Evolutionary conservation across 2,797 vertebrate species (phyloP).

Genomic region (Meriones psammophilus): DNA sequence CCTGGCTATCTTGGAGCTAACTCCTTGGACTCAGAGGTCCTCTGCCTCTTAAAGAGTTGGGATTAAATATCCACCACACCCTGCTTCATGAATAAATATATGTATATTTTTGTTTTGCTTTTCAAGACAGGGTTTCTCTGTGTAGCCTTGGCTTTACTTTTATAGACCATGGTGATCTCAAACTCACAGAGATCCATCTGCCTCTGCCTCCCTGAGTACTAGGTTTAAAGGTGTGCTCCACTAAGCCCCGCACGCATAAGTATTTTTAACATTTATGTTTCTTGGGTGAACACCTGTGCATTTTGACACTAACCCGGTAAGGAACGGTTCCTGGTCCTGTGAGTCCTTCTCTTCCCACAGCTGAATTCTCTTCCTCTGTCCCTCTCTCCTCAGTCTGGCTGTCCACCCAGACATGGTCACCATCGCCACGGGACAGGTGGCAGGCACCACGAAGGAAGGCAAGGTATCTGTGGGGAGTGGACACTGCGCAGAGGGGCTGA

Average conservation of each 20-base stretch:
- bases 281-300: background rate
- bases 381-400: slow-evolving; percentile 89
- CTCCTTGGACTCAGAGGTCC: too few species aligned
- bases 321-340: background rate
- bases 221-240: background rate
- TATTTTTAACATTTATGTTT: background rate
- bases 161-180: background rate
- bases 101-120: background rate
- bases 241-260: background rate
- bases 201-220: background rate
- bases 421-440: slow-evolving; percentile 96
- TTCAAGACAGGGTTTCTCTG: background rate
- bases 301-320: background rate
- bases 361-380: slow-evolving; percentile 35
- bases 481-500: background rate
- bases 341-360: too few species aligned
- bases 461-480: slow-evolving; percentile 89
- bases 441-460: slow-evolving; percentile 95
- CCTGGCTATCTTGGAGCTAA: too few species aligned
- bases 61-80: too few species aligned
- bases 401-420: slow-evolving; percentile 97
- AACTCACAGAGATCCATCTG: background rate
- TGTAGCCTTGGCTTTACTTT: background rate
- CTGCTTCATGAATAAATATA: too few species aligned
- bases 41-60: too few species aligned